A percentile compares a stretch with the other conserved stretches of the same genome.
These are phyloP conservation scores for Dorcus parallelipipedus DNA, from an alignment of 2,888 invertebrate genomes.

Conservation along the genomic window DNA sequence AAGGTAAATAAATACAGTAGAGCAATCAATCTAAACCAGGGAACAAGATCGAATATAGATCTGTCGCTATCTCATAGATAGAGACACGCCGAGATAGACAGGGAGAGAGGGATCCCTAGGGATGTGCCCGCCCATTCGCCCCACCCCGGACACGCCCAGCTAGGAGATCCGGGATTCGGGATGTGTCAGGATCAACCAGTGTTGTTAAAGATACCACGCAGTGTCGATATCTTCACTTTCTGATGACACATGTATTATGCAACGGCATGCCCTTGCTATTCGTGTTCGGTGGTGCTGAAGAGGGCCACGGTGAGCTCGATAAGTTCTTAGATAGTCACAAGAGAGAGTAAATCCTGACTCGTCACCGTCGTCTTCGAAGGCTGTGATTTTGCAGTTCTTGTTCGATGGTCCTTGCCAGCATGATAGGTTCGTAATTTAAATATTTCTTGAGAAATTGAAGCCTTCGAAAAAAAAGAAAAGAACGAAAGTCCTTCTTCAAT, in stretches of 20 bases:
- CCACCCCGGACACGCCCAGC: slow-evolving; percentile 50
- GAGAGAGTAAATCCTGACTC: too few relatives aligned
- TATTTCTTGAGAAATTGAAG: neutral
- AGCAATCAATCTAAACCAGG: neutral
- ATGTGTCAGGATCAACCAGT: slow-evolving; percentile 32
- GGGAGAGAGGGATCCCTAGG: slow-evolving; percentile 46
- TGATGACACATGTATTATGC: slow-evolving; percentile 1
- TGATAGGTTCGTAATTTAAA: slow-evolving; percentile 8
- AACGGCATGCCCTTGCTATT: neutral
- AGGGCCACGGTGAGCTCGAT: too few relatives aligned
- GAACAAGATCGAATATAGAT: slow-evolving; percentile 14
- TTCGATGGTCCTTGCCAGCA: slow-evolving; percentile 6
- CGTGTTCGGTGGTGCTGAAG: too few relatives aligned
- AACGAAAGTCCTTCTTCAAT: too few relatives aligned
- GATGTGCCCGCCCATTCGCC: slow-evolving; percentile 63
- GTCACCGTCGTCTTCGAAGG: too few relatives aligned
- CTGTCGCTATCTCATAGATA: slow-evolving; percentile 26
- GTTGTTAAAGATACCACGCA: slow-evolving; percentile 24
- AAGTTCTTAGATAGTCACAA: too few relatives aligned
- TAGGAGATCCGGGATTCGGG: slow-evolving; percentile 37
- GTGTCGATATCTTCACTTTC: slow-evolving; percentile 9
- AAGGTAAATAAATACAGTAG: neutral
- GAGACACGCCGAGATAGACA: slow-evolving; percentile 13
- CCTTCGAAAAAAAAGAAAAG: neutral
- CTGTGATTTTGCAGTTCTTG: neutral